phyloP scores from a whole-genome alignment of 2,113 vertebrate species.

The Spilogale gracilis region DNA sequence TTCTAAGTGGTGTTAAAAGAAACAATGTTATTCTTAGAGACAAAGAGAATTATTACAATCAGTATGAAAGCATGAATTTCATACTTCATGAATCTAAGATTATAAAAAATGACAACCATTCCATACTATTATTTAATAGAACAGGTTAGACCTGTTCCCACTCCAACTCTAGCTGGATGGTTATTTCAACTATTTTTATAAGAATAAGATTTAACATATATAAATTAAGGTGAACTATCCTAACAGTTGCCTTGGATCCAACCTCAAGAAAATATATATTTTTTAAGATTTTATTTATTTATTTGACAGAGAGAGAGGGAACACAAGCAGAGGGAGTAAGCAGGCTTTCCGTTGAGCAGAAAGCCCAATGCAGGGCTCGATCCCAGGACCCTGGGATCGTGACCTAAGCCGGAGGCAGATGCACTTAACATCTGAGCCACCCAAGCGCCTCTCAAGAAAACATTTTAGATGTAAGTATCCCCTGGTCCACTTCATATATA shows the following conservation, averaged over 20 bases:
- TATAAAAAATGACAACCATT: constrained; percentile 37
- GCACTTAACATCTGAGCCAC: too few relatives aligned
- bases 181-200: constrained; percentile 1
- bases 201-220: neutral
- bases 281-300: too few relatives aligned
- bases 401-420: too few relatives aligned
- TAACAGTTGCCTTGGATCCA: neutral
- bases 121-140: constrained; percentile 17
- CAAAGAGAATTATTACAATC: constrained; percentile 37
- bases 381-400: too few relatives aligned
- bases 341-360: too few relatives aligned
- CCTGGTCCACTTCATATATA: neutral
- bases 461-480: constrained; percentile 43
- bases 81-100: constrained; percentile 35
- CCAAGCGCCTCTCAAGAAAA: neutral
- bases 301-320: too few relatives aligned
- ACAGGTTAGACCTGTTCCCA: neutral
- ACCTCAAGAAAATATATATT: neutral
- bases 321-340: too few relatives aligned
- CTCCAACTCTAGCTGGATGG: neutral
- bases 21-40: constrained; percentile 13
- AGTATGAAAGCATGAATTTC: neutral
- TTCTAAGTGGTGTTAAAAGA: constrained; percentile 31
- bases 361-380: too few relatives aligned
- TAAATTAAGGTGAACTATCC: neutral